Base-by-base conservation (phyloP, 2,797 vertebrate species). In the Betta splendens region DNA sequence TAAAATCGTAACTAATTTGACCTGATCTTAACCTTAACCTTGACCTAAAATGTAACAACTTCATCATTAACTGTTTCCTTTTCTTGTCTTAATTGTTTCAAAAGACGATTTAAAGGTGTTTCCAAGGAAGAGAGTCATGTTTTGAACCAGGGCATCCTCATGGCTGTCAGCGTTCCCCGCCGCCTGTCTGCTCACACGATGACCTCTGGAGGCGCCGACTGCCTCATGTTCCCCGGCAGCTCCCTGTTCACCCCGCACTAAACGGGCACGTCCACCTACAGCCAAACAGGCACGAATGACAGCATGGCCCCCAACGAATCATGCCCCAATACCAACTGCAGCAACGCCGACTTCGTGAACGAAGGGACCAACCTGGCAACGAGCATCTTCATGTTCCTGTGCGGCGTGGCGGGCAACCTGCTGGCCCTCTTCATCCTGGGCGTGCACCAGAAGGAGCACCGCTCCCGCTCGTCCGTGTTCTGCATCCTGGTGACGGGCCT, bases 401-500 rank as follows among this genome's bases (percentile, higher is more conserved):
- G 87, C 0, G 95, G 91, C 0, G 92, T 96, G 49, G 86, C 79
- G 77, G 95, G 95, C 3, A 97, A 97, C 57, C 83, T 95, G 3
- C 36, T 94, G 65, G 95, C 95, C 0, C 79, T 97, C 80, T 92
- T 91, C 72, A 94, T 97, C 85, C 83, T 97, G 5, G 90, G 92
- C 0, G 77, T 92, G 0, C 92, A 94, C 71, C 91, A 91, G 55
- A 91, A 86, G 51, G 89, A 93, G 10, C 85, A 84, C 2, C 89
- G 90, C 16, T 77, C 92, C 56, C 91, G 91, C 13, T 92, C 94
- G 0, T 95, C 95, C 0, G 89, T 94, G 36, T 97, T 97, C 75
- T 93, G 92, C 17, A 90, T 96, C 80, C 87, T 97, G 74, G 95
- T 96, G 72, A 96, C 94, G 0, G 95, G 95, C 1, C 84, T 97